Evolutionary conservation across 1,140 invertebrate genomes (phyloP).

Genomic region (Dreissena polymorpha): DNA sequence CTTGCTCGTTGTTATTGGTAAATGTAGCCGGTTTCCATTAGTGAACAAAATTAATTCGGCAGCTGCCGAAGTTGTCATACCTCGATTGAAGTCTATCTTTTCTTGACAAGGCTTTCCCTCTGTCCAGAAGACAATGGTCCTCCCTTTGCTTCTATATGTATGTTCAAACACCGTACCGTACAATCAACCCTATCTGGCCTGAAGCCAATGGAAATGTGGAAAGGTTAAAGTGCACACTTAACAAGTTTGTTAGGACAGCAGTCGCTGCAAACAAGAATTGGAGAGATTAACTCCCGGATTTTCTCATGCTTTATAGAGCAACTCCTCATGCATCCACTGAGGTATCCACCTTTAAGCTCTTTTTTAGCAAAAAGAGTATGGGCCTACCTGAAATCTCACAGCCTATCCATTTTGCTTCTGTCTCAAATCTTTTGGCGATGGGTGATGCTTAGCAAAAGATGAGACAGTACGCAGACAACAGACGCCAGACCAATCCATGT

Average conservation of each 20-base stretch:
- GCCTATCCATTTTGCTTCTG: not conserved
- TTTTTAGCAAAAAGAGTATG: slow-evolving; percentile 49
- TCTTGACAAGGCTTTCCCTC: slow-evolving; percentile 36
- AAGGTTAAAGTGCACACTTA: slow-evolving; percentile 54
- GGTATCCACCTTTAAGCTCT: slow-evolving; percentile 49
- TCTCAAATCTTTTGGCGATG: not conserved
- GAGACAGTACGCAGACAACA: slow-evolving; percentile 45
- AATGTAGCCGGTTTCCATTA: slow-evolving; percentile 63
- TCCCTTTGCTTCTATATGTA: slow-evolving; percentile 19
- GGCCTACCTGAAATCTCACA: slow-evolving; percentile 31
- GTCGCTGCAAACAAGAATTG: too few relatives aligned
- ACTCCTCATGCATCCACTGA: slow-evolving; percentile 50
- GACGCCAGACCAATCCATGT: not conserved
- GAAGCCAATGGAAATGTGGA: slow-evolving; percentile 56
- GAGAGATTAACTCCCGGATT: too few relatives aligned
- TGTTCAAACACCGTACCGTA: slow-evolving; percentile 55
- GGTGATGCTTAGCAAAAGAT: slow-evolving; percentile 44
- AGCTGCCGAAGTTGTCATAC: slow-evolving; percentile 50
- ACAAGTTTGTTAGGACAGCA: not conserved
- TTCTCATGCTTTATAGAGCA: slow-evolving; percentile 38
- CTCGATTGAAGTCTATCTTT: slow-evolving; percentile 59
- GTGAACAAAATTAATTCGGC: slow-evolving; percentile 61
- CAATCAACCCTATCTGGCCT: slow-evolving; percentile 56
- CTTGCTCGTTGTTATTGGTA: slow-evolving; percentile 63
- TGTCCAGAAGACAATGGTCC: too few relatives aligned